A percentile compares a stretch with the other conserved stretches of the same genome.
phyloP scores from a whole-genome alignment of 2,113 vertebrate genomes.

The Channa argus region DNA sequence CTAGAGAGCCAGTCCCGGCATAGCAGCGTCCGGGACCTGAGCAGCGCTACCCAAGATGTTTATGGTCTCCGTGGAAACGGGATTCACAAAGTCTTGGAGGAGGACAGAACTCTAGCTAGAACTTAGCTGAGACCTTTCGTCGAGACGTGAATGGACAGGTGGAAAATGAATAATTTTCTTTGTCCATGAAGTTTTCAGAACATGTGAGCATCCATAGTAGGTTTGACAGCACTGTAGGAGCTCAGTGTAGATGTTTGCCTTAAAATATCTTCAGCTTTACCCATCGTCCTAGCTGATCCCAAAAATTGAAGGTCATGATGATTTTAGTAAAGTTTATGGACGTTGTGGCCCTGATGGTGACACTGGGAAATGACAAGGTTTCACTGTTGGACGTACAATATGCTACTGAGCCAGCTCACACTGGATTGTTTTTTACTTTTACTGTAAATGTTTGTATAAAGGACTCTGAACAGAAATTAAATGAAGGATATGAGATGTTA shows the following conservation, averaged over 20 bases:
- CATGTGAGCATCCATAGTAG: slow-evolving; percentile 4
- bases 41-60: slow-evolving; percentile 72
- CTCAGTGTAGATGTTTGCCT: slow-evolving; percentile 29
- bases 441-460: slow-evolving; percentile 16
- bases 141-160: not conserved
- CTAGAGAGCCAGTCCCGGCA: slow-evolving; percentile 92
- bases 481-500: not conserved
- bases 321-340: slow-evolving; percentile 3
- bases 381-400: not conserved
- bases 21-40: slow-evolving; percentile 91
- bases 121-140: not conserved
- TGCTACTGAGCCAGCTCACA: slow-evolving; percentile 10
- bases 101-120: slow-evolving; percentile 79
- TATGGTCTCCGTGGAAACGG: slow-evolving; percentile 90
- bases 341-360: not conserved
- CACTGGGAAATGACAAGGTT: not conserved
- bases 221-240: not conserved
- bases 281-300: slow-evolving; percentile 6
- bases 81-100: slow-evolving; percentile 91
- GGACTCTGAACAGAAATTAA: not conserved
- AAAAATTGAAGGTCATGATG: slow-evolving; percentile 7
- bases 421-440: not conserved
- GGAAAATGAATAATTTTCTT: not conserved
- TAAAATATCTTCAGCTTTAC: slow-evolving; percentile 54
- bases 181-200: not conserved